Conservation (phyloP, 2,113 vertebrate species). For the Felis catus region DNA sequence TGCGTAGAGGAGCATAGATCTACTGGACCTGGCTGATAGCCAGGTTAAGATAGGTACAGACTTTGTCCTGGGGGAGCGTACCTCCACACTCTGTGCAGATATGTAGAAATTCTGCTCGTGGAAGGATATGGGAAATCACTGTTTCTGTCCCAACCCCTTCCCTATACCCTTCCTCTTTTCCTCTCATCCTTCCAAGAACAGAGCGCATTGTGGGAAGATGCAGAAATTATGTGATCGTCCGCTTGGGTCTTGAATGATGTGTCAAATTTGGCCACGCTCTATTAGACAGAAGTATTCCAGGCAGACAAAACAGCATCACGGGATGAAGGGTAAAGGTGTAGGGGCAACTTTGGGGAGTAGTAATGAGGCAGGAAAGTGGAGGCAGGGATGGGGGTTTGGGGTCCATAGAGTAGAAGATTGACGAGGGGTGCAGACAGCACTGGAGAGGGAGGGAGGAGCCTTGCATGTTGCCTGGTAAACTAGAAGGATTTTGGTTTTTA, state of each 20-base stretch:
- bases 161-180: not conserved
- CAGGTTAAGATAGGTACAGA: not conserved
- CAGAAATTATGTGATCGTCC: not conserved
- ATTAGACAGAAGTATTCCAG: not conserved
- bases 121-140: not conserved
- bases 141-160: not conserved
- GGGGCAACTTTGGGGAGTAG: not conserved
- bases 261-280: not conserved
- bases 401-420: not conserved
- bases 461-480: not conserved
- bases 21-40: not conserved
- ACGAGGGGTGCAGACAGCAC: fast-evolving
- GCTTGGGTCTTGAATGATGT: not conserved
- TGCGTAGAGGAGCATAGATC: not conserved
- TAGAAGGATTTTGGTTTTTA: not conserved
- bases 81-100: not conserved
- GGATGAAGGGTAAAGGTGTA: not conserved
- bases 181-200: not conserved
- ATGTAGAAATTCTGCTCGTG: not conserved
- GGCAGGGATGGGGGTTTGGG: fast-evolving
- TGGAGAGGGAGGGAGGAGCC: no score
- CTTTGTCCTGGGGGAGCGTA: not conserved
- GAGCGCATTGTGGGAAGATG: not conserved
- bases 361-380: not conserved
- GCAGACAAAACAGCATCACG: not conserved